Evolutionary conservation across 2,888 invertebrate genomes (phyloP), one percentile per base, ranked within the genome.

Genomic region (Loripinus fragilis): DNA sequence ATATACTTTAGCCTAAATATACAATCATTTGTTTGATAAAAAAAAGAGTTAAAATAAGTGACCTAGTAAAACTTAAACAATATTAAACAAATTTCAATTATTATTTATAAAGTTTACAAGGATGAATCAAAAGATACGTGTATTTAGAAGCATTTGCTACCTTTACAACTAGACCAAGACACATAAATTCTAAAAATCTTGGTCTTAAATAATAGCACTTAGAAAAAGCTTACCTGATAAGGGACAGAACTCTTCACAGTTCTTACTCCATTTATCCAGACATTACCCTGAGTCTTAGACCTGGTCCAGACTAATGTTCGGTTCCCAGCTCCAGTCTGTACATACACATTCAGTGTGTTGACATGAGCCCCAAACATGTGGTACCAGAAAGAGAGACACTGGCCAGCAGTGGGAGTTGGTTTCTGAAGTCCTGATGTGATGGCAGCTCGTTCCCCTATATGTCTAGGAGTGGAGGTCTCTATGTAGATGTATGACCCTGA

Each of bases 321-420:
- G 76, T 86, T 87, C 28, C 81, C 83, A 2, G 68, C 38, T 17
- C 74, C 48, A 23, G 80, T 80, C 41, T 81, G 81, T 38, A 86
- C 66, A 80, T 91, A 91, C 17, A 92, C 85, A 74, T 91, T 91
- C 7, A 92, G 86, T 15, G 87, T 85, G 52, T 87, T 89, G 48
- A 91, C 85, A 74, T 89, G 86, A 7, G 86, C 79, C 7, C 91
- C 92, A 83, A 90, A 92, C 91, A 92, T 92, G 83, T 91, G 91
- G 78, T 91, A 92, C 90, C 91, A 92, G 87, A 92, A 92, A 12
- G 85, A 85, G 20, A 92, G 85, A 80, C 92, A 92, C 65, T 85
- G 83, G 8, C 87, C 86, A 35, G 78, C 65, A 12, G 74, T 0
- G 25, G 69, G 78, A 23, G 86, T 78, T 17, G 88, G 73, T 69